Base-by-base conservation (phyloP, 2,113 vertebrate species). In the Neomonachus schauinslandi region DNA sequence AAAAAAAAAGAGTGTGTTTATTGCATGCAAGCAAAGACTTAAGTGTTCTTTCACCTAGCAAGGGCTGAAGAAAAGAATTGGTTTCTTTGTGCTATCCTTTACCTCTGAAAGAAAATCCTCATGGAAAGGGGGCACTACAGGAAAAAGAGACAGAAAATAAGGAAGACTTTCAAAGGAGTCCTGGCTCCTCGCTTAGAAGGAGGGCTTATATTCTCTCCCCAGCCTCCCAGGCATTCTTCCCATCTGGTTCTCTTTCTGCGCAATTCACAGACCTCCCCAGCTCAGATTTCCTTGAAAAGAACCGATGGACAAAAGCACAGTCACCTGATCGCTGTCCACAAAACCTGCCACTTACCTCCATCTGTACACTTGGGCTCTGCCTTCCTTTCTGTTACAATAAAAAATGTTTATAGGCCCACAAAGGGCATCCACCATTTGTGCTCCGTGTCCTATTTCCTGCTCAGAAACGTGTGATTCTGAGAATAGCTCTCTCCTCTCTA, bases 1-100 rank as follows among this genome's bases (percentile, higher is more conserved):
- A 79, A 88, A 82, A 33, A 46, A 28, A 39, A 65, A 86, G 36
- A 9, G 57, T 57, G 33, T 7, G 2, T 89, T 55, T 63, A 57
- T 81, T 89, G 42, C 21, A 63, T 80, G 26, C 39, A 89, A 84
- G 39, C 39, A 91, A 89, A 96, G n/a, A 92, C 31, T n/a, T 76
- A 53, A 76, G 26, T 51, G 84, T 53, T 93, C 55, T 88, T 85
- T 76, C 33, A 76, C 14, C 11, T 49, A 77, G 22, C 42, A 95
- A 95, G 33, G 59, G n/a, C 39, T 55, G 28, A 46, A 61, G 72
- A 72, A 42, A 72, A 18, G 3, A 61, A n/a, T 67, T 84, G 82
- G 24, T 15, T 74, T 92, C 80, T 39, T 10, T 76, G 15, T 83
- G 79, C 72, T 87, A 65, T 39, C 72, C 63, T 72, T 36, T 74